Evolutionary conservation across 2,113 vertebrate genomes (phyloP), one percentile per base, ranked within the genome.

Genomic region (Seriola aureovittata): DNA sequence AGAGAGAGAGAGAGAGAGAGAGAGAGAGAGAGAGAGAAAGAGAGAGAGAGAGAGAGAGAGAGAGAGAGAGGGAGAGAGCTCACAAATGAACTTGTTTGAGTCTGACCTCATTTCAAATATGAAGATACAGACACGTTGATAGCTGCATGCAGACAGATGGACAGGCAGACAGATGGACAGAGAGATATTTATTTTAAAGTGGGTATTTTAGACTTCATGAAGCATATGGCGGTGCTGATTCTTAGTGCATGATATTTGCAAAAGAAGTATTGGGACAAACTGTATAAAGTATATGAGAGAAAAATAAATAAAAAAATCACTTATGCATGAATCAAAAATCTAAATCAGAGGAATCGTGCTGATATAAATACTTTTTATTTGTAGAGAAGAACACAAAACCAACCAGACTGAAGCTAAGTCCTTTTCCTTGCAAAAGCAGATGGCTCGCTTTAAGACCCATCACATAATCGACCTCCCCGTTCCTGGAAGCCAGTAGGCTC

Each of bases 401-500:
- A 70, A 48, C 12, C 44, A 71, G 23, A 80, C 34, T 69, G 57
- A 75, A 25, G 29, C 75, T 17, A 36, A 80, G 50, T 84, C 59
- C 16, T 82, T 77, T 86, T 72, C 50, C 69, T 84, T 86, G 34
- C 58, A 71, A 86, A 73, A 80, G 72, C 75, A 85, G 88, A 89
- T 88, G 84, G 69, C 73, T 81, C 12, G 19, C 60, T 86, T 85
- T 78, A 78, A 88, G 83, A 88, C 62, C 76, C 52, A 75, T 74
- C 59, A 70, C 82, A 90, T 72, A 83, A 85, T 78, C 80, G 75
- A 91, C 87, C 92, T 93, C 89, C 84, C 82, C 54, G 2, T 89
- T 92, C 78, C 86, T 86, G 71, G 84, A 84, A 87, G 90, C 91
- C 82, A 89, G 82, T 86, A 79, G 88, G 87, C 86, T 93, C 84